Percentiles rank a stretch among this genome's conserved stretches.
phyloP scores from a whole-genome alignment of 1,140 invertebrate species.

The Drosophila triauraria region DNA sequence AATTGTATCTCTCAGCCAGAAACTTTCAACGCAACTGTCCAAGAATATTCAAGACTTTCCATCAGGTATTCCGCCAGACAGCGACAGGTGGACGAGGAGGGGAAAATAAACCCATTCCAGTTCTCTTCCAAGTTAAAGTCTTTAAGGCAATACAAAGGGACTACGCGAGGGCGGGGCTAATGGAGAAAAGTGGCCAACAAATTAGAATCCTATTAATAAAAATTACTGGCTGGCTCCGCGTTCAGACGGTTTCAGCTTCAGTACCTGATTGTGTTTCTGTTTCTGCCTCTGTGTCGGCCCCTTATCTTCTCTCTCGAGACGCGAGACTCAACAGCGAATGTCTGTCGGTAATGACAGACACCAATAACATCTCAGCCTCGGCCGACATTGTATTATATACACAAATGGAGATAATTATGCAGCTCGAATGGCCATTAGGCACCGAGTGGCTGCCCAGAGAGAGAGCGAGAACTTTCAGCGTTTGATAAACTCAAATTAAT shows the following conservation, averaged over 20 bases:
- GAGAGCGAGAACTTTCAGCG: constrained; percentile 20
- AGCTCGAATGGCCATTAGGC: constrained; percentile 68
- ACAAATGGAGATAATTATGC: constrained; percentile 76
- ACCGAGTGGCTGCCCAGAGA: constrained; percentile 4
- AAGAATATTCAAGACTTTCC: constrained; percentile 35
- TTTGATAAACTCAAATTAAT: constrained; percentile 80
- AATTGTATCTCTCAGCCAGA: constrained; percentile 68
- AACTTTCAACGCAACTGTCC: constrained; percentile 56
- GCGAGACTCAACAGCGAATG: constrained; percentile 38
- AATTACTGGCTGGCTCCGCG: constrained; percentile 47
- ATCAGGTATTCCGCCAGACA: constrained; percentile 2
- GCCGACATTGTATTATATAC: constrained; percentile 22
- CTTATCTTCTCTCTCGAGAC: constrained; percentile 14
- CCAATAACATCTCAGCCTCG: constrained; percentile 21
- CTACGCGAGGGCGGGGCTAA: constrained; percentile 4
- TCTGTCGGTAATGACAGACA: constrained; percentile 66
- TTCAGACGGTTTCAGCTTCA: constrained; percentile 1
- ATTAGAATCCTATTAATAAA: constrained; percentile 73
- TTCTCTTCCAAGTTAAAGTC: constrained; percentile 3
- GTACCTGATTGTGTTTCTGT: constrained; percentile 3
- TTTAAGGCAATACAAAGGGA: constrained; percentile 19
- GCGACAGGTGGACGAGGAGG: constrained; percentile 36
- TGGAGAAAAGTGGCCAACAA: constrained; percentile 51
- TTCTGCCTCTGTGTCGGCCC: background rate
- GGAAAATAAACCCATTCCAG: constrained; percentile 14